Base-by-base conservation (phyloP, 2,888 invertebrate genomes). In the Oxytorus armatus region DNA sequence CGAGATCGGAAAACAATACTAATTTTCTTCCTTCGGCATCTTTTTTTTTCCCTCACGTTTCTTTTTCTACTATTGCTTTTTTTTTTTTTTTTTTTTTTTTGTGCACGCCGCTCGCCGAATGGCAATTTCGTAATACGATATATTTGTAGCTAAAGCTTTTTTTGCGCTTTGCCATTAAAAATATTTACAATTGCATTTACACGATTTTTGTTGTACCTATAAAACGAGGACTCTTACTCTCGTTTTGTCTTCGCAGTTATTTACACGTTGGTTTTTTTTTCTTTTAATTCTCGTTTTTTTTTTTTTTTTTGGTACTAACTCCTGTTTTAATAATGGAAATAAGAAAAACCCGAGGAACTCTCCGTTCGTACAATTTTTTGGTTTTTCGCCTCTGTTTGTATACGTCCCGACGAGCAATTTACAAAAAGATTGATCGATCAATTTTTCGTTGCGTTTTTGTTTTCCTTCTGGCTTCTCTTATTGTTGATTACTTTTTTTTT, bases 61-160 rank as follows among this genome's bases (percentile, higher is more conserved):
- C n/a, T n/a, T n/a, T n/a, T n/a, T n/a, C n/a, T n/a, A n/a, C n/a
- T n/a, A n/a, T n/a, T n/a, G n/a, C n/a, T 51, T 61, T 51, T 25
- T 42, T 47, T 23, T 36, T 59, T 39, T 14, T 25, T 39, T 61
- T 25, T 33, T 57, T 55, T 47, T 36, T 65, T 57, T 89, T 89
- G 88, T 88, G 89, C 89, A 86, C 82, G 82, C 84, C 86, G 86
- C 85, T 84, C 77, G 84, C 85, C 81, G 84, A 86, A 87, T 88
- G 84, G 84, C 85, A 84, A 86, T 85, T 85, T 69, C 65, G 63
- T 59, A 39, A 33, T 47, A 21, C 33, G 21, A 59, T 72, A 47
- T 29, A 53, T 75, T 49, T 49, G 70, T 85, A 80, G 84, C 83
- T 83, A 83, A 85, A 86, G 86, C 86, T 76, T 83, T 85, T 68